Evolutionary conservation across 2,113 vertebrate species (phyloP), one percentile per base, ranked within the genome.

Genomic region (Podiceps cristatus): DNA sequence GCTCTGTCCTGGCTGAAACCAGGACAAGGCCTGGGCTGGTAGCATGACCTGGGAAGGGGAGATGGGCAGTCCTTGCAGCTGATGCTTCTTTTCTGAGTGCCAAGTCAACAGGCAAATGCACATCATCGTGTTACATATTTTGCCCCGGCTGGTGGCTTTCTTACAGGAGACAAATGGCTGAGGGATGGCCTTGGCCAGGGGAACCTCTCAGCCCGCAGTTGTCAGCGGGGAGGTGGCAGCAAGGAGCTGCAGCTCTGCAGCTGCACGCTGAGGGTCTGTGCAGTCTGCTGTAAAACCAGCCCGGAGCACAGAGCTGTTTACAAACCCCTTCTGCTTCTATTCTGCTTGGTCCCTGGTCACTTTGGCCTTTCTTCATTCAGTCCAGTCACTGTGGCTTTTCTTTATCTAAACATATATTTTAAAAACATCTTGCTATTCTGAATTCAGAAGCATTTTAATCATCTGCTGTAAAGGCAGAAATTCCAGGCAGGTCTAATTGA

Each of bases 51-150:
- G 17, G 24, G 22, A 45, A 55, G 31, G 13, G 28, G 3, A 69
- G 4, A 37, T n/a, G 45, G 37, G 59, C 31, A 22, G 28, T 31
- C 40, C 55, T 37, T 52, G 53, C 22, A n/a, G 37, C 53, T 28
- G 25, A 31, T 29, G 18, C n/a, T 35, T 6, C 62, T 64, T 23
- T 69, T 64, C 35, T 28, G 35, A 25, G 3, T 31, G 25, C 28
- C 59, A 27, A 29, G 77, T 44, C 15, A 49, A 42, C 16, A n/a
- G 13, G 14, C 22, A 24, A 50, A 27, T 4, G 40, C 14, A 13
- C 60, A 4, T 47, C 28, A 8, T 5, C 0, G 0, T 6, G 33
- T 24, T 22, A 1, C 0, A 0, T 6, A 3, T 20, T 69, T 53
- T 40, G 2, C 10, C 68, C 18, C 18, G 18, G 24, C 18, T 77